Base-by-base conservation (phyloP, 1,140 invertebrate genomes). In the Lethrus apterus region DNA sequence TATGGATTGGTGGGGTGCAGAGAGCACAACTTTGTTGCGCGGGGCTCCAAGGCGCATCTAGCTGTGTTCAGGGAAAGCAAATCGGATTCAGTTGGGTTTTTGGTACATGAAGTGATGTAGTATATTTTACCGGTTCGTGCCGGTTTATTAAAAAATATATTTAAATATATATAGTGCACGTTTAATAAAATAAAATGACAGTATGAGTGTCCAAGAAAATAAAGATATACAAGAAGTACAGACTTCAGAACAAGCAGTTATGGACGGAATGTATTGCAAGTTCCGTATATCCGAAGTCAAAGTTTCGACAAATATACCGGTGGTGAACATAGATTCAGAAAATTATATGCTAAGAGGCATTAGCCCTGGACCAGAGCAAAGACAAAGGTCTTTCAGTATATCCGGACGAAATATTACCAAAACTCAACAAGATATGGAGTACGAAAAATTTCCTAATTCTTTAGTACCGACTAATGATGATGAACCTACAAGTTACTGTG, bases 281-380 rank as follows among this genome's bases (percentile, higher is more conserved):
- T 48, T 48, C 30, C 50, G 50, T 47, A 34, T 48, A 15, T 29
- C 44, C 32, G 40, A 46, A 14, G 36, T 29, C 23, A 42, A 46
- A 46, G 19, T 42, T 38, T 43, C 44, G 11, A n/a, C 23, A 26
- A 34, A 3, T 36, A 38, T 46, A 7, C 23, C 44, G 32, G 38
- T 51, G 26, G 55, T 65, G 34, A 60, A 58, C 52, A 71, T 78
- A 32, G 77, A 79, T 61, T 67, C 74, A 33, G 74, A 79, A 52
- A 80, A 80, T 63, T 80, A 80, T 60, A 79, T 79, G 77, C 66
- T 78, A 8, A 66, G 74, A 9, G 62, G 57, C 49, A 57, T 67
- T 11, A 51, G 57, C 48, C 42, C 50, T 13, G 43, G 20, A 7
- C 42, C 53, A 2, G 48, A 47, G 19, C 23, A 44, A 11, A 57